Base-by-base conservation (phyloP, 2,797 vertebrate genomes). In the Antrozous pallidus region DNA sequence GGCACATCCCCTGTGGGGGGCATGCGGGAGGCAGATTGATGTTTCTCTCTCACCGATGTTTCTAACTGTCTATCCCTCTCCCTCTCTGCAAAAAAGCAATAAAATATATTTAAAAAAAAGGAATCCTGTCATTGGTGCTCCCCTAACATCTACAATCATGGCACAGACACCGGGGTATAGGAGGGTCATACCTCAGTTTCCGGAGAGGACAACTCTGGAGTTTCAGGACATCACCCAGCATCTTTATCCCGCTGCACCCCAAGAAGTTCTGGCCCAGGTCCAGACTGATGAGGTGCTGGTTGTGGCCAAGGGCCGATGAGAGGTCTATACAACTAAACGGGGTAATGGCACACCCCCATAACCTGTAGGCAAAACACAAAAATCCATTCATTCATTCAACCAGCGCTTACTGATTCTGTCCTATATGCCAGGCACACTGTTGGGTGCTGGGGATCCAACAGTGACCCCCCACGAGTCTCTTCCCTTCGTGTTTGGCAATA, bases 201-300 rank as follows among this genome's bases (percentile, higher is more conserved):
- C 6, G 56, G 3, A 93, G 93, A 8, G 84, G 36, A 71, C 67
- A 71, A 0, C 4, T 47, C 0, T 40, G 31, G 18, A 0, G 26
- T 47, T 31, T 90, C 88, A 93, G 45, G 45, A 20, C 38, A 2
- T 78, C 47, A 13, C 40, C 90, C 85, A 92, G 78, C 24, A 22
- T 42, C 67, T n/a, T 77, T 0, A 92, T 0, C 14, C 91, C 93
- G 2, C 51, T 74, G 0, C 13, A 36, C 13, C 78, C 93, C 82
- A 96, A 4, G 42, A 40, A 2, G 11, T 95, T 96, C 73, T 93
- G 88, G 42, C 93, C 73, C 26, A 96, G 81, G 61, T 97, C 93
- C 69, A 96, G 81, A 6, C 31, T 38, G 36, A 47, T 2, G 7
- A 96, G 95, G 58, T 5, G 94, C 13, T 7, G 54, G 74, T 85